Base-by-base conservation (phyloP, 2,888 invertebrate species). In the Dynastes hyllus region DNA sequence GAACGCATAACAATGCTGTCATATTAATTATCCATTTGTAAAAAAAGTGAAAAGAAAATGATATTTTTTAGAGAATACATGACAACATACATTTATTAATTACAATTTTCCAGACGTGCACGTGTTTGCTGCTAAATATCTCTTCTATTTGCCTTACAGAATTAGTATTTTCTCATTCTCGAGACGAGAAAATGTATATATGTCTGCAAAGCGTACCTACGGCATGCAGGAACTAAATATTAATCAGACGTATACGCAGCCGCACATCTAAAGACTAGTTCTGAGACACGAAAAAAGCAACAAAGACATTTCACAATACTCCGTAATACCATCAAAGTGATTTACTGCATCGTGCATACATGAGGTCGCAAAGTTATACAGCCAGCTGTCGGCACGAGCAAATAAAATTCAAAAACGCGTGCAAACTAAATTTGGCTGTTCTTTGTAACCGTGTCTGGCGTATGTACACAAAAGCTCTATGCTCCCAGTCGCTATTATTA, bases 331-430 rank as follows among this genome's bases (percentile, higher is more conserved):
- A 32, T 32, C 37, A 66, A 66, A 16, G 66, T 66, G 66, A 66
- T 66, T 66, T 66, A 66, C 13, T 66, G 40, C 40, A 66, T 66
- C 16, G 37, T 40, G 66, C 40, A 8, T 66, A 32, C 32, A 40
- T 66, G 65, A 45, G 37, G 32, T 66, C 37, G 9, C 66, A 16
- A 53, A 16, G 53, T 16, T 40, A 40, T 66, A 66, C 53, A 66
- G 37, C 66, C 66, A 66, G 66, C 66, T 66, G 66, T 40, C 66
- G 66, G 16, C 66, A 37, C 66, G 37, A 66, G 37, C 66, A 66
- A 66, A 66, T 66, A 66, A 66, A 66, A 66, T 66, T 37, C 37
- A 66, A 66, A 66, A 40, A 27, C 0, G 32, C 8, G n/a, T 16
- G n/a, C n/a, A 66, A 40, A 40, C 66, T 66, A 66, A 66, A 66